phyloP scores from a whole-genome alignment of 2,113 vertebrate genomes.

The Trinectes maculatus region DNA sequence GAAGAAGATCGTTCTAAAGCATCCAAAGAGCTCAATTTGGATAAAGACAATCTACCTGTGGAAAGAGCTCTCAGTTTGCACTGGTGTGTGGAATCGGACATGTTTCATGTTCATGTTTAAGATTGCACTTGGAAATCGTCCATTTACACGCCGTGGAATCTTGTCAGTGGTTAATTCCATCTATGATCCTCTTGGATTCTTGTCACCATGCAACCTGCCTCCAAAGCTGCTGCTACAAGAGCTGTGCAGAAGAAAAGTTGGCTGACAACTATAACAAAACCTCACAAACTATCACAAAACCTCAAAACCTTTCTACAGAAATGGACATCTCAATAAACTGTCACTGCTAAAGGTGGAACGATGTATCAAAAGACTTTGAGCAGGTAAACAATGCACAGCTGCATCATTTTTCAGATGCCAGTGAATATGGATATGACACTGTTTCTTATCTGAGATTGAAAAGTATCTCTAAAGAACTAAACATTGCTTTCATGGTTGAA shows the following conservation, averaged over 20 bases:
- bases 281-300: conserved; percentile 10
- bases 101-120: conserved; percentile 1
- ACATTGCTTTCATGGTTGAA: not conserved
- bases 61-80: conserved; percentile 1
- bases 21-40: conserved; percentile 3
- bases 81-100: not conserved
- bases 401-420: too few relatives aligned
- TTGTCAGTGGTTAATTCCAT: conserved; percentile 4
- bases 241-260: conserved; percentile 10
- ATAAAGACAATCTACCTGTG: not conserved
- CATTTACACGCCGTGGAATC: too few relatives aligned
- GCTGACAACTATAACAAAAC: too few relatives aligned
- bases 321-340: not conserved
- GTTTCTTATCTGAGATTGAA: conserved; percentile 15
- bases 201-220: conserved; percentile 4
- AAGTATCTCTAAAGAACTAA: not conserved
- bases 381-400: conserved; percentile 9
- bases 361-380: not conserved
- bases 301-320: not conserved
- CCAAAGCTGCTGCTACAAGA: conserved; percentile 24
- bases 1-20: not conserved
- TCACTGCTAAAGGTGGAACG: not conserved
- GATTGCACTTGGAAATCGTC: too few relatives aligned
- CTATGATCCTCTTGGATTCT: conserved; percentile 24
- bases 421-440: conserved; percentile 22